A percentile compares a stretch with the other conserved stretches of the same genome.
phyloP scores from a whole-genome alignment of 1,140 invertebrate genomes.

The Nephotettix cincticeps region DNA sequence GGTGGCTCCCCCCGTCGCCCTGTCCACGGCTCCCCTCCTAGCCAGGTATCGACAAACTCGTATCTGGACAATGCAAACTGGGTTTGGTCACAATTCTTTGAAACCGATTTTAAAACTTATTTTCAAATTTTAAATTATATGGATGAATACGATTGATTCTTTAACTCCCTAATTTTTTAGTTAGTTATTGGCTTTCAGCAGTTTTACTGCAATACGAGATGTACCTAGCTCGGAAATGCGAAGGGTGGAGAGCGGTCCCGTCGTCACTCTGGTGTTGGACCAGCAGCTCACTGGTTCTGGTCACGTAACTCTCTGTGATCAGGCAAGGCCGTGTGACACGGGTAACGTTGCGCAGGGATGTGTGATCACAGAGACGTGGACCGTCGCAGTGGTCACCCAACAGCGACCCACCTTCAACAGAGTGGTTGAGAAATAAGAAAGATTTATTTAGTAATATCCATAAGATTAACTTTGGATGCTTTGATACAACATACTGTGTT shows the following conservation, averaged over 20 bases:
- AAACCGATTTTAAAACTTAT: too few relatives aligned
- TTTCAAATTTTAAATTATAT: too few relatives aligned
- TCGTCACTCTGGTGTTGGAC: slow-evolving; percentile 41
- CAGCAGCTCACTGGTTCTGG: slow-evolving; percentile 51
- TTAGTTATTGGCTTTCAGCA: too few relatives aligned
- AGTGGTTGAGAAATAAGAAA: too few relatives aligned
- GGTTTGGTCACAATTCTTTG: too few relatives aligned
- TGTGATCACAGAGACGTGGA: slow-evolving; percentile 78
- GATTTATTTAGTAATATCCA: too few relatives aligned
- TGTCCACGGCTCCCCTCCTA: slow-evolving; percentile 67
- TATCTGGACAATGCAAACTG: too few relatives aligned
- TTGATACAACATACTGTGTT: too few relatives aligned
- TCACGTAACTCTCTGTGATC: slow-evolving; percentile 75
- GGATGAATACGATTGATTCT: too few relatives aligned
- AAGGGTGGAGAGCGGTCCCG: slow-evolving; percentile 56
- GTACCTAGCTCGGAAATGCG: slow-evolving; percentile 24
- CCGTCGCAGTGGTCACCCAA: slow-evolving; percentile 71
- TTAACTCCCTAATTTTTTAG: too few relatives aligned
- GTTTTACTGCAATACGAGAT: background rate
- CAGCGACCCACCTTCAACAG: slow-evolving; percentile 44
- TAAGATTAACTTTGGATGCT: too few relatives aligned
- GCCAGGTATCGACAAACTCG: slow-evolving; percentile 79
- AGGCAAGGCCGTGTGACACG: slow-evolving; percentile 73
- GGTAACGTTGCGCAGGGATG: slow-evolving; percentile 70
- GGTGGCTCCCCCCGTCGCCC: slow-evolving; percentile 45